Evolutionary conservation across 2,113 vertebrate genomes (phyloP).

Genomic region (Sylvietta virens): DNA sequence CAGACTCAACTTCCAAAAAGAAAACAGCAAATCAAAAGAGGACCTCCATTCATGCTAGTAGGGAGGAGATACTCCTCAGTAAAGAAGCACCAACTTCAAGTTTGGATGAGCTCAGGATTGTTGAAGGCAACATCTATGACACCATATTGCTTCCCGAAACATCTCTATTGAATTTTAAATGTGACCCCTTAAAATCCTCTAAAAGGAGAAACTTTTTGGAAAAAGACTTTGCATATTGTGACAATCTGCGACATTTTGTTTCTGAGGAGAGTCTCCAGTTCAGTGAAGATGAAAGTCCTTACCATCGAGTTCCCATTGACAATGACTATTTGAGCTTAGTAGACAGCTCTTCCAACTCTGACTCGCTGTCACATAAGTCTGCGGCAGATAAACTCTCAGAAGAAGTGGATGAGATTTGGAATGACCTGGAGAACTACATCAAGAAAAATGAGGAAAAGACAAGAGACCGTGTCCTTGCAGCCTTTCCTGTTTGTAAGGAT

Average conservation of each 20-base stretch:
- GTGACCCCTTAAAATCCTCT: conserved; percentile 33
- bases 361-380: conserved; percentile 71
- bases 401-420: conserved; percentile 96
- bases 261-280: conserved; percentile 88
- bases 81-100: conserved; percentile 49
- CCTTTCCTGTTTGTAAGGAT: conserved; percentile 87
- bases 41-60: background rate
- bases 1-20: conserved; percentile 54
- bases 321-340: conserved; percentile 72
- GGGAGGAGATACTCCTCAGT: background rate
- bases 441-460: conserved; percentile 92
- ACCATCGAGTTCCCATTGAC: conserved; percentile 64
- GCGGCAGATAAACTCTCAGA: conserved; percentile 85
- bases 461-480: conserved; percentile 86
- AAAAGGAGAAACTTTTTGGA: conserved; percentile 73
- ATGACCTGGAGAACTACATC: conserved; percentile 97
- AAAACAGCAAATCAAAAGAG: conserved; percentile 2
- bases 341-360: conserved; percentile 74
- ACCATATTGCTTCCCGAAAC: conserved; percentile 83
- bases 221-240: conserved; percentile 73
- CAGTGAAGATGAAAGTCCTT: conserved; percentile 75
- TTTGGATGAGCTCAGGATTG: conserved; percentile 76
- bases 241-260: conserved; percentile 71
- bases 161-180: conserved; percentile 33
- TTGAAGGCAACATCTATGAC: conserved; percentile 91